These are phyloP conservation scores for Euproctis similis DNA, from an alignment of 2,888 invertebrate species.

Conservation along the genomic window DNA sequence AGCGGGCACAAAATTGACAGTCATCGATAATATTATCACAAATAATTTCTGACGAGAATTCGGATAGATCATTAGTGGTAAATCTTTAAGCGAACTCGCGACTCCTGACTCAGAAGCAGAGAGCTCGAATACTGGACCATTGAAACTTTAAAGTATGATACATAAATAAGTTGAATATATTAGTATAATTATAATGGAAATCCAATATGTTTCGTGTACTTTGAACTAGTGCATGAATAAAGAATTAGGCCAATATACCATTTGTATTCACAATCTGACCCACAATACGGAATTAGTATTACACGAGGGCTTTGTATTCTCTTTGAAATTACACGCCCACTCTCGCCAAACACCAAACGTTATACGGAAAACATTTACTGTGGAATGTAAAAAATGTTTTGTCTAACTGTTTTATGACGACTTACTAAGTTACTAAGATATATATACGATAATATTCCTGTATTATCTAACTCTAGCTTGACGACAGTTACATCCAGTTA, in stretches of 20 bases:
- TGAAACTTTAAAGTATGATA: no score
- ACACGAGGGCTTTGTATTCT: slow-evolving; percentile 9
- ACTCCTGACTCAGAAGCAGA: no score
- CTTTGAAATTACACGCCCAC: slow-evolving; percentile 32
- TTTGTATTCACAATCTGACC: slow-evolving; percentile 7
- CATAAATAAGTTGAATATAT: slow-evolving; percentile 20
- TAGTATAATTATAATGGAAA: slow-evolving; percentile 14
- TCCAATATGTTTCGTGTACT: slow-evolving; percentile 8
- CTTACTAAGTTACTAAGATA: slow-evolving; percentile 30
- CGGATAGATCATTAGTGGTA: no score
- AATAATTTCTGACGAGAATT: no score
- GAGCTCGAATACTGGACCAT: no score
- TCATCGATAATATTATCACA: no score
- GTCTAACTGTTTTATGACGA: slow-evolving; percentile 49
- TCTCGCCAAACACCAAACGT: slow-evolving; percentile 29
- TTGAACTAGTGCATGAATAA: slow-evolving; percentile 5
- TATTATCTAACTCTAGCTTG: slow-evolving; percentile 23
- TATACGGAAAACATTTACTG: slow-evolving; percentile 34
- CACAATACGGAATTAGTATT: slow-evolving; percentile 8
- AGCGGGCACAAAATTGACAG: no score
- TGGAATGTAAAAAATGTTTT: slow-evolving; percentile 57
- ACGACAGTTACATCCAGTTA: slow-evolving; percentile 25
- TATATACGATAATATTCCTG: slow-evolving; percentile 32
- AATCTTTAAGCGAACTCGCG: no score
- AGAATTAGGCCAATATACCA: slow-evolving; percentile 6